A percentile compares a stretch with the other conserved stretches of the same genome.
Evolutionary conservation across 2,888 invertebrate genomes (phyloP).

Genomic region (Xestia rhomboidea): DNA sequence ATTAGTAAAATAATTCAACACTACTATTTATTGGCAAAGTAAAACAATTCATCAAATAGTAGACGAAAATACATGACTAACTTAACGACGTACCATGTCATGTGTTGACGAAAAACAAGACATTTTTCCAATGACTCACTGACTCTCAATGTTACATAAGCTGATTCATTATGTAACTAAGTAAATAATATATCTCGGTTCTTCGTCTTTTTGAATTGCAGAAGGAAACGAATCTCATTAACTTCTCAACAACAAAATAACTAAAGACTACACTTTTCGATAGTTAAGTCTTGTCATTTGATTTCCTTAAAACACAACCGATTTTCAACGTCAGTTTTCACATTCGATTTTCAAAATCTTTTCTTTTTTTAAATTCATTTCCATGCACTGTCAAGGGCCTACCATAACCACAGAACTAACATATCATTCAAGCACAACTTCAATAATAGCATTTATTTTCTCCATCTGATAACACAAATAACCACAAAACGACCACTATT

Average conservation of each 20-base stretch:
- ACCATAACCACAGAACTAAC: not conserved
- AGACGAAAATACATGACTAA: constrained; percentile 29
- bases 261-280: not conserved
- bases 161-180: not conserved
- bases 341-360: too few species aligned
- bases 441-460: not conserved
- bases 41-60: constrained; percentile 22
- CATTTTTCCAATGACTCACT: not conserved
- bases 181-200: not conserved
- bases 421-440: not conserved
- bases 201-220: not conserved
- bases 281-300: not conserved
- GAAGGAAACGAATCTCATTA: not conserved
- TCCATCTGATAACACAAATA: not conserved
- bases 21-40: not conserved
- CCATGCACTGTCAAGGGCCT: not conserved
- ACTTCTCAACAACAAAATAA: not conserved
- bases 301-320: not conserved
- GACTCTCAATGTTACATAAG: not conserved
- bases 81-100: constrained; percentile 18
- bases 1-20: constrained; percentile 20
- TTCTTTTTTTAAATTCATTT: not conserved
- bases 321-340: not conserved
- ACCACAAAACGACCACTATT: not conserved
- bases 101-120: not conserved